Evolutionary conservation across 2,888 invertebrate species (phyloP), one percentile per base, ranked within the genome.

Genomic region (Drosophila engyochracea): DNA sequence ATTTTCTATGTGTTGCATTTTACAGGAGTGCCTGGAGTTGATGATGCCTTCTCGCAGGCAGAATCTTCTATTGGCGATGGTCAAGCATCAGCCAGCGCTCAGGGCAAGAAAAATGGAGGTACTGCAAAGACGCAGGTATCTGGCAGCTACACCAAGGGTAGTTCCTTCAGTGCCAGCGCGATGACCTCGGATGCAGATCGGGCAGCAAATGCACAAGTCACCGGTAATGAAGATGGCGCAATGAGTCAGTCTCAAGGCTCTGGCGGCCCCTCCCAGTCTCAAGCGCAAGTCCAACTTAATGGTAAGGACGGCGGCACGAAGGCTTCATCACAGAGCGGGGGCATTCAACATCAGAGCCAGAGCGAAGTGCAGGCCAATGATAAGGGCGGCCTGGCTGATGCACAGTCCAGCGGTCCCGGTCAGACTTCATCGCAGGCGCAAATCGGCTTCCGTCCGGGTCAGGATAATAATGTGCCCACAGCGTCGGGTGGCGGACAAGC

Each of bases 391-490:
- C 95, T 97, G 94, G 97, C 97, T 3, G 97, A 97, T 92, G 97
- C 97, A 0, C 97, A 97, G 94, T 96, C 97, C 0, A 96, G 96
- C 86, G 97, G 97, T 0, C 96, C 96, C 4, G 97, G 97, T 6
- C 96, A 96, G 85, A 97, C 97, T 1, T 97, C 97, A 0, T 97
- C 97, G 39, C 97, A 97, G 94, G 97, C 97, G 4, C 97, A 97
- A 94, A 97, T 97, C 72, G 97, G 97, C 1, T 97, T 97, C 90
- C 95, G 96, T 61, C 97, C 97, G 0, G 95, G 96, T 66, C 94
- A 95, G 69, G 95, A 95, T 7, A 84, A 74, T 41, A 81, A 78
- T 6, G 94, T 94, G 16, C 81, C 90, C 19, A 94, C 95, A 76
- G 95, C 96, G 6, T 96, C 96, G 88, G 95, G 95, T 66, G 97